A percentile compares a stretch with the other conserved stretches of the same genome.
Evolutionary conservation across 2,888 invertebrate species (phyloP).

Genomic region (Tipula unca): DNA sequence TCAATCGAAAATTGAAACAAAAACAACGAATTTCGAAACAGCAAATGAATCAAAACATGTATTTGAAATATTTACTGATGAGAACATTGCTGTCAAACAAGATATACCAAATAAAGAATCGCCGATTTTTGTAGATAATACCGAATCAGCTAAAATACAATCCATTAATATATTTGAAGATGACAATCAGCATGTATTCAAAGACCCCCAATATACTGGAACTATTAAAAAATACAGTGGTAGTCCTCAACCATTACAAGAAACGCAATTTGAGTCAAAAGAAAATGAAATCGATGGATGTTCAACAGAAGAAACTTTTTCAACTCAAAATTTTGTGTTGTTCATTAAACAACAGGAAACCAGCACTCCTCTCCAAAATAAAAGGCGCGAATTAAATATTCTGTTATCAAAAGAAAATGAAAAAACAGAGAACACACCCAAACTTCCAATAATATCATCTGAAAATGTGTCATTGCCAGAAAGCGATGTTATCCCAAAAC

Average conservation of each 20-base stretch:
- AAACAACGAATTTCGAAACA: background rate
- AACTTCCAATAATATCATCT: constrained; percentile 27
- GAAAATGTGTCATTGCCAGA: background rate
- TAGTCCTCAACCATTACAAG: background rate
- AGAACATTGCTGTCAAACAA: background rate
- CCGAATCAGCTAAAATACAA: background rate
- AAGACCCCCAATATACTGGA: background rate
- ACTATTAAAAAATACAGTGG: background rate
- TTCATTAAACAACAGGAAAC: constrained; percentile 50
- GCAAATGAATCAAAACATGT: background rate
- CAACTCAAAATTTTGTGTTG: constrained; percentile 60
- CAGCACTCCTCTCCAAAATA: constrained; percentile 53
- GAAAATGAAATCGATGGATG: background rate
- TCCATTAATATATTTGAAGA: background rate
- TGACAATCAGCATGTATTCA: background rate
- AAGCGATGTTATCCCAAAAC: constrained; percentile 30
- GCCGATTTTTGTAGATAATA: background rate
- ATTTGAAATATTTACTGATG: background rate
- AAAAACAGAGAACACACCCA: constrained; percentile 55
- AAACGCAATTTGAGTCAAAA: background rate
- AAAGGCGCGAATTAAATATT: constrained; percentile 28
- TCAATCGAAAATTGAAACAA: background rate
- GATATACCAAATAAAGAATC: background rate
- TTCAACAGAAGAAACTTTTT: constrained; percentile 46
- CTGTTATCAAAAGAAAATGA: constrained; percentile 39